phyloP scores from a whole-genome alignment of 2,888 invertebrate genomes.

The Agriopis marginaria region DNA sequence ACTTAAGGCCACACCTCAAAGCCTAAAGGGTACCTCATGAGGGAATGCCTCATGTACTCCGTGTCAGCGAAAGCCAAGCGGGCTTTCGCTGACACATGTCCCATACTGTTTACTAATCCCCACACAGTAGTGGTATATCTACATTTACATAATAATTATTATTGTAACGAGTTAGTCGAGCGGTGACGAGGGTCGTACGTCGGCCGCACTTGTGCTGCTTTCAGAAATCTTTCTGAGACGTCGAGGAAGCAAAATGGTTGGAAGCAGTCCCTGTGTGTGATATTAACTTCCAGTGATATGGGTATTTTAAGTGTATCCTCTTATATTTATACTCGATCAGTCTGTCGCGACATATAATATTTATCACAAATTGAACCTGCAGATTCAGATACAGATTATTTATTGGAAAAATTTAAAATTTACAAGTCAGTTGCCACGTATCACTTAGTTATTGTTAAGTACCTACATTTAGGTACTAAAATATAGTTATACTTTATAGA shows the following conservation, averaged over 20 bases:
- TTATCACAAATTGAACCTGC: not conserved
- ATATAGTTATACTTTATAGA: too few species aligned
- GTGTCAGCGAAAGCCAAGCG: too few species aligned
- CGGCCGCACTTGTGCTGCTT: constrained; percentile 65
- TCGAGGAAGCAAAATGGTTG: constrained; percentile 28
- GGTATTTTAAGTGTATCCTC: constrained; percentile 14
- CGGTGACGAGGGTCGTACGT: constrained; percentile 74
- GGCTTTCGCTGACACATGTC: not conserved
- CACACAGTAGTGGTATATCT: constrained; percentile 27
- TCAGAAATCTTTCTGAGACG: constrained; percentile 49
- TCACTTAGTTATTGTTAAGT: too few species aligned
- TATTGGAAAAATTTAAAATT: too few species aligned
- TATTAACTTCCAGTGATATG: constrained; percentile 36
- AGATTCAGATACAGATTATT: too few species aligned
- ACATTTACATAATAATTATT: constrained; percentile 60
- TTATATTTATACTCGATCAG: constrained; percentile 6
- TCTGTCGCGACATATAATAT: not conserved
- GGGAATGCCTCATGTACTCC: too few species aligned
- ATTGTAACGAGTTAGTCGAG: constrained; percentile 55
- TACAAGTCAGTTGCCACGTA: too few species aligned
- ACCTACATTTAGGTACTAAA: too few species aligned
- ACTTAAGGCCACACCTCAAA: too few species aligned
- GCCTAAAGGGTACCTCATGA: too few species aligned
- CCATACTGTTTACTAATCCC: constrained; percentile 18
- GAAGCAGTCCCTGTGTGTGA: constrained; percentile 28